Base-by-base conservation (phyloP, 2,888 invertebrate species). In the Gandaritis pyraliata region DNA sequence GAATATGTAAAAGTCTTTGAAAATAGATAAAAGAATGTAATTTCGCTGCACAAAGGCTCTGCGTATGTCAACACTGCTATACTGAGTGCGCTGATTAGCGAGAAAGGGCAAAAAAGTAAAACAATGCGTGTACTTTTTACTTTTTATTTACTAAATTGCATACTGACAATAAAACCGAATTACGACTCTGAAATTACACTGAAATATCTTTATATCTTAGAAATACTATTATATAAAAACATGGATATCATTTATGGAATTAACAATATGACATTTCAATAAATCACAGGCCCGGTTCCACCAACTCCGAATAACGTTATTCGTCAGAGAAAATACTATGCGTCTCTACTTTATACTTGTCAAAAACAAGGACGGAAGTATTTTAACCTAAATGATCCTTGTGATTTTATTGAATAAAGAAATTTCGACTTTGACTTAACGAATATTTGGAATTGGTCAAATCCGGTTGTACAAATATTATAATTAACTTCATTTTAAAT, bases 101-200 rank as follows among this genome's bases (percentile, higher is more conserved):
- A 52, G 68, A 71, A 72, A 70, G 39, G 62, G 57, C 5, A 33
- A 54, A 62, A 56, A 59, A 76, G 55, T 72, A 65, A 76, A 74
- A 77, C 72, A 70, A 72, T 65, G 58, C 56, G 43, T n/a, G 8
- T 60, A 61, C 68, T 67, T 71, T 41, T 55, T 70, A 53, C 69
- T 52, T 73, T 82, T 81, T 80, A 78, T 78, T 81, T 69, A 67
- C 75, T 76, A 77, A 76, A 68, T 64, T 64, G 61, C 58, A 45
- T 70, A 72, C 57, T 69, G 65, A 69, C 65, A 69, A 67, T 65
- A 58, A 61, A 64, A 66, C 64, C 48, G 43, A n/a, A n/a, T n/a
- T n/a, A n/a, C 58, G 53, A 62, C 51, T 49, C 13, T 18, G 51
- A 46, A 33, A 38, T 59, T 65, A 69, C 61, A 68, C 18, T 38